Evolutionary conservation across 2,113 vertebrate genomes (phyloP).

Genomic region (Oreochromis spilurus): DNA sequence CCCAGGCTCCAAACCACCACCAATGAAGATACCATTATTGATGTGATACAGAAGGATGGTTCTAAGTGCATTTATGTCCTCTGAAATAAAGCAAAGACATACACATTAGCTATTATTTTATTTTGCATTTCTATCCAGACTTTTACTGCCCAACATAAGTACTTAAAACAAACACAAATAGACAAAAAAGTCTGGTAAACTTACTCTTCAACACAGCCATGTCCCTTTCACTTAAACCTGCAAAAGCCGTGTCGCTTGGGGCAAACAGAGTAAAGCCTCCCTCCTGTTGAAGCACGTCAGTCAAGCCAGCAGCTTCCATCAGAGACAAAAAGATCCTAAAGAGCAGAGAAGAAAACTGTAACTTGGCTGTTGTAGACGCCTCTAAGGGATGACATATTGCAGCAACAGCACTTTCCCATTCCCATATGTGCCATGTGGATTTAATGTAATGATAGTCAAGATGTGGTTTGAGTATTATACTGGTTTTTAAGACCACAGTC

Average conservation of each 20-base stretch:
- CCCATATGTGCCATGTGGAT: background rate
- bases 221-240: constrained; percentile 78
- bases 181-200: constrained; percentile 1
- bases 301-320: constrained; percentile 85
- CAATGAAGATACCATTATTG: constrained; percentile 84
- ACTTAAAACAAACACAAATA: background rate
- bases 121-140: background rate
- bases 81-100: constrained; percentile 56
- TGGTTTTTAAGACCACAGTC: background rate
- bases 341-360: constrained; percentile 11
- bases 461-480: background rate
- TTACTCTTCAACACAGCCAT: constrained; percentile 79
- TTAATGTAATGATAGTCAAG: constrained; percentile 14
- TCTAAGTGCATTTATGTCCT: constrained; percentile 83
- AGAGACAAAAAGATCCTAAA: constrained; percentile 87
- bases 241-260: constrained; percentile 91
- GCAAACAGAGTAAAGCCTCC: constrained; percentile 91
- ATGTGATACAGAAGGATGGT: constrained; percentile 93
- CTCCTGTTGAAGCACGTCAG: constrained; percentile 79
- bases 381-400: background rate
- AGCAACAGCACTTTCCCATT: constrained; percentile 9
- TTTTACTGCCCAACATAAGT: background rate
- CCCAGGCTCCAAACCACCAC: constrained; percentile 86
- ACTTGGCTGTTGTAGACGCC: constrained; percentile 11
- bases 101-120: background rate